phyloP scores from a whole-genome alignment of 2,888 invertebrate species.

The Drepana falcataria region DNA sequence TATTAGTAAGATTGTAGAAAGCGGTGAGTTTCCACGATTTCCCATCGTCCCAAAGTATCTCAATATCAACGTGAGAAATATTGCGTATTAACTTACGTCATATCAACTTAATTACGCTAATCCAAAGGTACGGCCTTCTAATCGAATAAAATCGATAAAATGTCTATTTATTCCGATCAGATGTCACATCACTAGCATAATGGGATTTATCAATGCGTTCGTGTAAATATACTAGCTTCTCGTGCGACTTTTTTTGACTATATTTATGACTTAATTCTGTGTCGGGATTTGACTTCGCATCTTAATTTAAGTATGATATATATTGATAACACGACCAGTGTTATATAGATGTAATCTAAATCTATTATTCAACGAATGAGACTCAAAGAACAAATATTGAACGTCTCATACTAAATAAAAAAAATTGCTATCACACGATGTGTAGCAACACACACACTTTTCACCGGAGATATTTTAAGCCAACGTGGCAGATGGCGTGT shows the following conservation, averaged over 20 bases:
- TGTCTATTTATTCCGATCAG: constrained; percentile 1
- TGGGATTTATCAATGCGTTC: not conserved
- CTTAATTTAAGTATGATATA: too few relatives aligned
- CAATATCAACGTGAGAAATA: not conserved
- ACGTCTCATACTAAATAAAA: too few relatives aligned
- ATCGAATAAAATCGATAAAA: constrained; percentile 3
- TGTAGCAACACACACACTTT: too few relatives aligned
- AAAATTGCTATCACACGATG: too few relatives aligned
- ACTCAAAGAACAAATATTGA: too few relatives aligned
- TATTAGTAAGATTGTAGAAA: not conserved
- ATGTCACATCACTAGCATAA: constrained; percentile 2
- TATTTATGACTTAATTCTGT: not conserved
- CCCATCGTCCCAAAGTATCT: not conserved
- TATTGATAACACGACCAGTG: not conserved
- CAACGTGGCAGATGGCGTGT: too few relatives aligned
- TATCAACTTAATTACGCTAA: constrained; percentile 1
- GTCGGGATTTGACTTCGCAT: too few relatives aligned
- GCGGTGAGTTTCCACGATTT: not conserved
- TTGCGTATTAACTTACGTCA: not conserved
- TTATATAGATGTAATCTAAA: too few relatives aligned
- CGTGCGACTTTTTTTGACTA: not conserved
- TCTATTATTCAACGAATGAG: too few relatives aligned
- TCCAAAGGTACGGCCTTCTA: not conserved
- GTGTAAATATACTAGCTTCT: not conserved
- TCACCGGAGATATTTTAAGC: too few relatives aligned